Base-by-base conservation (phyloP, 2,888 invertebrate species). In the Sminthurinus aureus region DNA sequence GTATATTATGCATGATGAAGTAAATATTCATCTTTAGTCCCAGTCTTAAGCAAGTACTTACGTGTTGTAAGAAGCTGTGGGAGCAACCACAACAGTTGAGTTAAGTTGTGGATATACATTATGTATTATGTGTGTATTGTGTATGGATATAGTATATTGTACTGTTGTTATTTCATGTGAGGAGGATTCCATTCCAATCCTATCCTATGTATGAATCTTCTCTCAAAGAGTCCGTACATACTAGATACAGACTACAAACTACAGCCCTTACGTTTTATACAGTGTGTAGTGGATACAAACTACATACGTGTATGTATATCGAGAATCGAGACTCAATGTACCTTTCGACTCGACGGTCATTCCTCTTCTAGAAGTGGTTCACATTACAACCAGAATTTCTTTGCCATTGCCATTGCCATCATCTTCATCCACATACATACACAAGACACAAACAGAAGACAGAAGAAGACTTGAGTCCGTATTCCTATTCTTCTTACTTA, bases 301-400 rank as follows among this genome's bases (percentile, higher is more conserved):
- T 20, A 18, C 22, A 26, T 64, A n/a, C n/a, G 9, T 64, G 9
- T 8, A 9, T 64, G 64, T 64, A n/a, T 64, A 22, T 67, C 20
- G n/a, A 67, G 67, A 22, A 38, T 50, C 76, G 51, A 76, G 50
- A 26, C 67, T 78, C 52, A 78, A 52, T 79, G 64, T 58, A 79
- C 67, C 79, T 69, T 24, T 66, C 81, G 22, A 50, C 52, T 66
- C 81, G 22, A 50, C 52, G 86, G 86, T 86, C 86, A 86, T 86
- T 86, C 86, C 84, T 84, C 86, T 85, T 84, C 75, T 69, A 85
- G 85, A 85, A 83, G 85, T 85, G 85, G 85, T 84, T 84, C 85
- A 85, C 81, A 73, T 75, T 82, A 81, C 67, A 76, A 51, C 51
- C 52, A 51, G 76, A 76, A 67, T 74, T 81, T 74, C 73, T 74